Evolutionary conservation across 1,140 invertebrate species (phyloP).

Genomic region (Penaeus chinensis): DNA sequence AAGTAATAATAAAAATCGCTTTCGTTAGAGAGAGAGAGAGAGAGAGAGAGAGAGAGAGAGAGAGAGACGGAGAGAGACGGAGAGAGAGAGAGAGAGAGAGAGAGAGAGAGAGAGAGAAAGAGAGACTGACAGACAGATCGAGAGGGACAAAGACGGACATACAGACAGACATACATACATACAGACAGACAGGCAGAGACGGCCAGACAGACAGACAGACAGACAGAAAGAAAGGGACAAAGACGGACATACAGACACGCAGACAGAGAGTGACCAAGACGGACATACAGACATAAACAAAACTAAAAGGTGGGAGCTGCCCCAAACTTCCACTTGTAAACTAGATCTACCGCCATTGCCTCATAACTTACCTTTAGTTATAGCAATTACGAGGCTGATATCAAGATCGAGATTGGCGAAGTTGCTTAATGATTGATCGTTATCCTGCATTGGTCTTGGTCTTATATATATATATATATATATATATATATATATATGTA

Average conservation of each 20-base stretch:
- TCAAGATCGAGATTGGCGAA: background rate
- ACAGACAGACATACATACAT: background rate
- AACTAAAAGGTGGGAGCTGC: too few relatives aligned
- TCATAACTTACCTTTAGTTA: too few relatives aligned
- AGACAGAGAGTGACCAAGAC: too few relatives aligned
- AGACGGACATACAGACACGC: too few relatives aligned
- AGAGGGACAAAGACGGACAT: background rate
- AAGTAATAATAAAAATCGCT: too few relatives aligned
- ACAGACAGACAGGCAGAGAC: too few relatives aligned
- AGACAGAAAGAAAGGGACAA: too few relatives aligned
- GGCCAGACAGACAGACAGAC: too few relatives aligned
- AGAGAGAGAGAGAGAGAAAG: background rate
- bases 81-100: too few relatives aligned
- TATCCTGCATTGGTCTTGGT: background rate
- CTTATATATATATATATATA: background rate
- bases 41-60: background rate
- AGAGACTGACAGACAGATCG: background rate
- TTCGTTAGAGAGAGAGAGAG: background rate
- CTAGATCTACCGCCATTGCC: too few relatives aligned
- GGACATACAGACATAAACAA: too few relatives aligned
- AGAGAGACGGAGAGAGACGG: background rate
- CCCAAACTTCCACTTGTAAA: too few relatives aligned
- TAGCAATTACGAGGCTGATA: background rate
- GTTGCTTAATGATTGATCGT: background rate
- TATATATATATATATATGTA: background rate